Evolutionary conservation across 2,113 vertebrate genomes (phyloP), one percentile per base, ranked within the genome.

Genomic region (Calypte anna): DNA sequence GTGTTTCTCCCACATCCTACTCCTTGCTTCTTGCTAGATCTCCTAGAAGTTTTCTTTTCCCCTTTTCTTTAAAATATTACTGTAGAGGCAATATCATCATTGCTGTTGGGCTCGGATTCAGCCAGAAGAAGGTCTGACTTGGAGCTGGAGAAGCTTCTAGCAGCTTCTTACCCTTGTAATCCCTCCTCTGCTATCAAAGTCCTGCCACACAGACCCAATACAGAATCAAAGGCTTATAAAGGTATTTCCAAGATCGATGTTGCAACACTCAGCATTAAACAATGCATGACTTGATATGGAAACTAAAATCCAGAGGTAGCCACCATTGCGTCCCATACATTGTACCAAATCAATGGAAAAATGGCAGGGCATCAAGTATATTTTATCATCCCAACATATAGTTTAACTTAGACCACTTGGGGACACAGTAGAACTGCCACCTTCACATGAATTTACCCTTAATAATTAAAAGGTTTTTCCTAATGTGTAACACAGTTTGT

Each of bases 221-320:
- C 17, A 48, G 16, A 48, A 19, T 54, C 25, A 78, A 74, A 68
- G 30, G n/a, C 43, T 44, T 15, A 74, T 46, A 57, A 77, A 77
- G n/a, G 43, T 43, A 40, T 76, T 86, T 72, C 22, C 51, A 48
- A n/a, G 17, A 62, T 5, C 69, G 25, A 48, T 20, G n/a, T 24
- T 50, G 51, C 40, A 63, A 66, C 9, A 30, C 25, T 64, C 27
- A 18, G 18, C 2, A 5, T n/a, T 43, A 83, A 82, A 58, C 14
- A 3, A 17, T 0, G 0, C 3, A 7, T 4, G 4, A 1, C 48
- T n/a, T 81, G 30, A 86, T 91, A 80, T 14, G 10, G 24, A 36
- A 94, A 68, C 30, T 59, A 28, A 79, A 67, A 88, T 50, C 27
- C 30, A 53, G 51, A 76, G 36, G 21, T 44, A 73, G 17, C 13